A percentile compares a stretch with the other conserved stretches of the same genome.
Conservation (phyloP, 2,797 vertebrate genomes). For the Sus cebifrons region DNA sequence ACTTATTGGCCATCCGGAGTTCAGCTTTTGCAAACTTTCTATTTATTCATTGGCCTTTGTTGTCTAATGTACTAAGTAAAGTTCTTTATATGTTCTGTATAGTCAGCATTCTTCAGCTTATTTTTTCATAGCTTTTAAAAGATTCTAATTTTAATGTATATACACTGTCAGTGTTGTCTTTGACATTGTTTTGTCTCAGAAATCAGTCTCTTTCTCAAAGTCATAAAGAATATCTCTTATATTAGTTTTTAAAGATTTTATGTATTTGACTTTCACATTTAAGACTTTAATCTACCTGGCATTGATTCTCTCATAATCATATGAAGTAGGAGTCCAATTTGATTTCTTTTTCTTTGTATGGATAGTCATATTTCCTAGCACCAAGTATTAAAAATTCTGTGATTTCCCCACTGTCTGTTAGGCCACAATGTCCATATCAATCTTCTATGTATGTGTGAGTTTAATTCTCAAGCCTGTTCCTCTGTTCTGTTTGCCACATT, state of each 20-base stretch:
- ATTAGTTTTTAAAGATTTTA: neutral
- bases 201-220: neutral
- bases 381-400: neutral
- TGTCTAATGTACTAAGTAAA: neutral
- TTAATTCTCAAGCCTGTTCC: neutral
- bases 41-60: neutral
- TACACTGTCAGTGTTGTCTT: neutral
- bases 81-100: neutral
- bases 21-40: neutral
- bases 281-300: neutral
- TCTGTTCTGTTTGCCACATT: neutral
- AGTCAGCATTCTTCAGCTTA: neutral
- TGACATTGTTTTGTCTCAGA: neutral
- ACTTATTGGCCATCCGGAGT: neutral
- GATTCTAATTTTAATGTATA: neutral
- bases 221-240: neutral
- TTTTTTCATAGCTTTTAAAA: neutral
- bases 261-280: neutral
- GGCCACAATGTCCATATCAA: neutral
- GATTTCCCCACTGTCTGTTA: neutral
- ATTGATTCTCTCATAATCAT: neutral
- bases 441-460: rapidly evolving
- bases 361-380: neutral
- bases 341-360: too few relatives aligned
- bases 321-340: neutral